Evolutionary conservation across 2,113 vertebrate genomes (phyloP), one percentile per base, ranked within the genome.

Genomic region (Cyanoliseus patagonus): DNA sequence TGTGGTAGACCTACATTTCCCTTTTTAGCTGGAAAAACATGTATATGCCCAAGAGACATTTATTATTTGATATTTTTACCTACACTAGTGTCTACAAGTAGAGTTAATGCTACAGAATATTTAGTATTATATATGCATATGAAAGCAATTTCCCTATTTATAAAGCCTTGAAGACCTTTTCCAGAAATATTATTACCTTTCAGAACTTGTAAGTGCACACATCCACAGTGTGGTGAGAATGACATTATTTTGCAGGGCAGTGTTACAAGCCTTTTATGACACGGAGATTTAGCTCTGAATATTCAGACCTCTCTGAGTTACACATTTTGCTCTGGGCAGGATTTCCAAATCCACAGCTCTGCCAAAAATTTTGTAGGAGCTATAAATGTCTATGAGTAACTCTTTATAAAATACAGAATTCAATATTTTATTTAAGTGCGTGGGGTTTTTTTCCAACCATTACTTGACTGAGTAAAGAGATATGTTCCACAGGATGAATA

Each of bases 311-410:
- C 42, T 92, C 51, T 9, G 18, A 86, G 42, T 83, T 79, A 85
- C 17, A 74, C 24, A 44, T 74, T 88, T 86, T 86, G 61, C 68
- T 68, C 28, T 73, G 39, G 51, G 69, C 62, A 88, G 33, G 51
- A 70, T 88, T 93, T 96, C 76, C 85, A 88, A 67, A 83, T 81
- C 42, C 33, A 84, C 42, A 84, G 55, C 44, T 80, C 59, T 93
- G 79, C 37, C 59, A 74, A 75, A 81, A 86, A 39, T 14, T 72
- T 90, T 92, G 78, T 81, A 84, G 49, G 16, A 89, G 57, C 22
- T 86, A 62, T 64, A 82, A 85, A 81, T 25, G 10, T 41, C 84
- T 62, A 23, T n/a, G 22, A 64, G 20, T 62, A 88, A 39, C 18
- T 88, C 68, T 55, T 70, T 37, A 84, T 63, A 90, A 79, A 92